phyloP scores from a whole-genome alignment of 1,140 invertebrate genomes.

The Micrasema minimum region DNA sequence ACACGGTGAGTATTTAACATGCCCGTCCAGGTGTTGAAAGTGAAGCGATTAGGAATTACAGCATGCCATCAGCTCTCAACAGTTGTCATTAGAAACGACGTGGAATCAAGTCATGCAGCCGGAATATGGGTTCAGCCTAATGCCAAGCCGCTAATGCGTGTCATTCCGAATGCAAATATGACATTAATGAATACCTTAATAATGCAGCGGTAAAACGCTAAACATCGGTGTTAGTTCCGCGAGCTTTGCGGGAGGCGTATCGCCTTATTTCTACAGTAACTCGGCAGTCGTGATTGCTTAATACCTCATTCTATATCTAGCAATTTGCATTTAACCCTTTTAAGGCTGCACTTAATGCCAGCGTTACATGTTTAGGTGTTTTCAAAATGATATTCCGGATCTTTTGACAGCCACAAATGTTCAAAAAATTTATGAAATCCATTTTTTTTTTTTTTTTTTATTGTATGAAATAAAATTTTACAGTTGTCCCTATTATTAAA shows the following conservation, averaged over 20 bases:
- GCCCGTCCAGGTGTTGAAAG: too few species aligned
- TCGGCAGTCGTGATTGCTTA: constrained; percentile 24
- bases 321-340: constrained; percentile 20
- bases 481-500: too few species aligned
- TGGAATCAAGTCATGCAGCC: neutral
- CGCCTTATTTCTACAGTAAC: constrained; percentile 3
- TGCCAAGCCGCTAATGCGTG: constrained; percentile 19
- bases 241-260: constrained; percentile 11
- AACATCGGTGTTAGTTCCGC: constrained; percentile 18
- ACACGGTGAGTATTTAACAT: neutral
- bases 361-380: too few species aligned
- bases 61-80: constrained; percentile 2
- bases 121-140: neutral
- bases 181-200: constrained; percentile 39
- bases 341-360: too few species aligned
- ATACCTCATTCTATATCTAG: neutral
- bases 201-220: constrained; percentile 35
- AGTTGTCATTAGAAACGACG: constrained; percentile 6
- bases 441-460: too few species aligned
- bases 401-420: too few species aligned
- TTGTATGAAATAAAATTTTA: too few species aligned
- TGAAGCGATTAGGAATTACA: constrained; percentile 1
- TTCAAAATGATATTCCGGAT: too few species aligned
- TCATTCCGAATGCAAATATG: constrained; percentile 39
- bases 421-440: too few species aligned